Evolutionary conservation across 2,113 vertebrate species (phyloP).

Genomic region (Cololabis saira): DNA sequence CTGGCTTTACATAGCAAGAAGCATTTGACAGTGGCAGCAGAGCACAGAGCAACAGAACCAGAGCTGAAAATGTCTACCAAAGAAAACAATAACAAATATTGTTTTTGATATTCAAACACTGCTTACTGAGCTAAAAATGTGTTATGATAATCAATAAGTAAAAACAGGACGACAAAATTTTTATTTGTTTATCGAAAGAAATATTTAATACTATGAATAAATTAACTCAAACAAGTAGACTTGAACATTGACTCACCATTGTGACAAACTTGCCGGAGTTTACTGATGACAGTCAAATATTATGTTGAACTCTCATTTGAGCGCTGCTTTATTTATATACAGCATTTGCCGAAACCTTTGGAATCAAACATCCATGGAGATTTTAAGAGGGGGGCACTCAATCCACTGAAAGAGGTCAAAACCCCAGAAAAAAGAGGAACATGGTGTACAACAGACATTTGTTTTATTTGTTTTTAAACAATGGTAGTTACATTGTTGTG

Average conservation of each 20-base stretch:
- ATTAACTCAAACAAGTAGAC: not conserved
- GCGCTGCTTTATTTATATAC: conserved; percentile 11
- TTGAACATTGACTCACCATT: conserved; percentile 54
- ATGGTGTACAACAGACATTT: no score
- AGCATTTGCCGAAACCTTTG: conserved; percentile 48
- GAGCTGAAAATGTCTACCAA: conserved; percentile 44
- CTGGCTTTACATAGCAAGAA: not conserved
- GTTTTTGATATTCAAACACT: not conserved
- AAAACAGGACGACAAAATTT: not conserved
- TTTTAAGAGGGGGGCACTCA: not conserved
- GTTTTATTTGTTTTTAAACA: no score
- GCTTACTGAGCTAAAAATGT: not conserved
- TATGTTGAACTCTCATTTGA: not conserved
- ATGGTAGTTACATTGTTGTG: no score
- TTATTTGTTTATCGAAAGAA: no score
- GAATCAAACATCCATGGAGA: conserved; percentile 34
- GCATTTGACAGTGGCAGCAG: conserved; percentile 38
- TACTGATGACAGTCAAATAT: no score
- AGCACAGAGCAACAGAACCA: conserved; percentile 50
- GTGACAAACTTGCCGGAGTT: not conserved
- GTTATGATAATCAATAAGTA: not conserved
- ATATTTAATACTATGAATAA: not conserved
- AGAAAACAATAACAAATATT: conserved; percentile 7
- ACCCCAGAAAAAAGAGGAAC: not conserved
- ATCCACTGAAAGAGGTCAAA: conserved; percentile 3